A percentile compares a stretch with the other conserved stretches of the same genome.
Evolutionary conservation across 2,113 vertebrate species (phyloP).

Genomic region (Lophura nycthemera): DNA sequence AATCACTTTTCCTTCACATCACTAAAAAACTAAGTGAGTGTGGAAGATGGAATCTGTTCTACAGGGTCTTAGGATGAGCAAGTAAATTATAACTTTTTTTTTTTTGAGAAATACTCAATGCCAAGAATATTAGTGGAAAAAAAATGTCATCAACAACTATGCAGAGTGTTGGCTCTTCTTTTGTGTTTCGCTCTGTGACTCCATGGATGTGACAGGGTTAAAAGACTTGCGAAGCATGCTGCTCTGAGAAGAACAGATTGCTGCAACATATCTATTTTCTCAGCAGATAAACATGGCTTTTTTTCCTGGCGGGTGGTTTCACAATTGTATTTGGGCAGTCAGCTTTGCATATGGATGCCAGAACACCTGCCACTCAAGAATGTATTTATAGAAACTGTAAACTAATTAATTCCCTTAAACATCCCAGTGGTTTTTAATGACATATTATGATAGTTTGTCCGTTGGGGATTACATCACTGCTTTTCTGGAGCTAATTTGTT

Average conservation of each 20-base stretch:
- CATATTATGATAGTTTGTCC: constrained; percentile 18
- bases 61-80: background rate
- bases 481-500: background rate
- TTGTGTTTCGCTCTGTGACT: background rate
- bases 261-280: constrained; percentile 34
- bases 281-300: constrained; percentile 55
- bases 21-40: background rate
- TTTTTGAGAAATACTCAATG: constrained; percentile 18
- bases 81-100: background rate
- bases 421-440: constrained; percentile 36
- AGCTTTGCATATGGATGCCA: constrained; percentile 45
- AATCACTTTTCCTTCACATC: background rate
- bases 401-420: constrained; percentile 64
- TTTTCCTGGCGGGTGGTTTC: constrained; percentile 20
- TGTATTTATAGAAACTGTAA: constrained; percentile 67
- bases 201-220: constrained; percentile 24
- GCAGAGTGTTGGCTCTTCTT: background rate
- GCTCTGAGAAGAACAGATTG: constrained; percentile 35
- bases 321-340: constrained; percentile 37
- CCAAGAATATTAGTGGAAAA: background rate
- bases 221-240: background rate
- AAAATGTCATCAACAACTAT: background rate
- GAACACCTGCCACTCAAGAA: constrained; percentile 52
- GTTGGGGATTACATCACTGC: background rate
- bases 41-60: background rate